Base-by-base conservation (phyloP, 2,888 invertebrate species). In the Crocallis elinguaria region DNA sequence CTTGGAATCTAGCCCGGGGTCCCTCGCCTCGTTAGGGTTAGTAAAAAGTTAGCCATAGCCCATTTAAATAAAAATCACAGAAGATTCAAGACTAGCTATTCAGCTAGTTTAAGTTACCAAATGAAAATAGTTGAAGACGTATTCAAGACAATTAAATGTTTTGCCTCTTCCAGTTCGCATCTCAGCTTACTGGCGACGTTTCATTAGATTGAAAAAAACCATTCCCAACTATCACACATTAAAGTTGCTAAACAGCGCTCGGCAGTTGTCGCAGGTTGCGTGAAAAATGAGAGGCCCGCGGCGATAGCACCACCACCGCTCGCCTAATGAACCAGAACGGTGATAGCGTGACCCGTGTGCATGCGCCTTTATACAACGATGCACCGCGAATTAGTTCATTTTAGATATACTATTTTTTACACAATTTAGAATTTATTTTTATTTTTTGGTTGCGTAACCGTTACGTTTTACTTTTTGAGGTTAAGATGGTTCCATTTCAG, bases 251-350 rank as follows among this genome's bases (percentile, higher is more conserved):
- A 62, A 57, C 21, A 48, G 23, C 19, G 41, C n/a, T 12, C 32
- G 16, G 46, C 27, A 37, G 42, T 25, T 53, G 53, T 58, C 61
- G 58, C 57, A 62, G 65, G 65, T 73, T 71, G 75, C 69, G 76
- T 87, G 88, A 89, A 88, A 89, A 88, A 87, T 88, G 86, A 82
- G 75, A 73, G 73, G 78, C 69, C 69, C 67, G 71, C 73, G 67
- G 76, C 79, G 86, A 86, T 85, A 86, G 80, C 54, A 72, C 65
- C 68, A 62, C 73, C 70, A 67, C 67, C 75, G 80, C 79, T 73
- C 66, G 73, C 77, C 79, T 89, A 90, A 90, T 90, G 89, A 89
- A 87, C 77, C 77, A 87, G 90, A 90, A 90, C 66, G 76, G 65
- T 75, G 89, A 90, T 90, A 89, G 83, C 75, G 78, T 78, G 82